A percentile compares a stretch with the other conserved stretches of the same genome.
phyloP scores from a whole-genome alignment of 2,888 invertebrate genomes.

The Drosophila infuscata region DNA sequence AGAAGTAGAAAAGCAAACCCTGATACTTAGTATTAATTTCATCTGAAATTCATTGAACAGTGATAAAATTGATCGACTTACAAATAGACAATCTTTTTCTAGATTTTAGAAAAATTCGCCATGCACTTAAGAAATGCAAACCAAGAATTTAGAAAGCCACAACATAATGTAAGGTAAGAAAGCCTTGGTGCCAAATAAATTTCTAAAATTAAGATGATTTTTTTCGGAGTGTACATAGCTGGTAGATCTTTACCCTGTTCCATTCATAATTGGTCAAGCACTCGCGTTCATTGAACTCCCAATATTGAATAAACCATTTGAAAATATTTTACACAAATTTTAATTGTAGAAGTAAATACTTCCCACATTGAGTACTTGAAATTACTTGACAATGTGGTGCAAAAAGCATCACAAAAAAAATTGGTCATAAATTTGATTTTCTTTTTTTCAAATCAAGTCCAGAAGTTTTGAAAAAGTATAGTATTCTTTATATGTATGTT shows the following conservation, averaged over 20 bases:
- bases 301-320: constrained; percentile 3
- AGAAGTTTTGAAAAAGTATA: background rate
- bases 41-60: too few species aligned
- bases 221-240: background rate
- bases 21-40: too few species aligned
- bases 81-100: accelerated
- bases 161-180: background rate
- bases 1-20: too few species aligned
- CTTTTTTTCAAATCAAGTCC: background rate
- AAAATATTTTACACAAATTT: constrained; percentile 11
- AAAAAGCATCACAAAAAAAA: constrained; percentile 32
- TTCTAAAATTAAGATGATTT: background rate
- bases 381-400: constrained; percentile 28
- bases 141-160: background rate
- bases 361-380: constrained; percentile 5
- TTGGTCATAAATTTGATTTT: background rate
- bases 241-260: constrained; percentile 14
- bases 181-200: background rate
- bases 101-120: background rate
- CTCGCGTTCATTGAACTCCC: constrained; percentile 43
- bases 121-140: background rate
- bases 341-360: constrained; percentile 2
- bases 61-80: background rate
- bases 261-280: constrained; percentile 56
- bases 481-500: background rate